A percentile compares a stretch with the other conserved stretches of the same genome.
phyloP scores from a whole-genome alignment of 1,140 invertebrate genomes.

The Drosophila dunni region DNA sequence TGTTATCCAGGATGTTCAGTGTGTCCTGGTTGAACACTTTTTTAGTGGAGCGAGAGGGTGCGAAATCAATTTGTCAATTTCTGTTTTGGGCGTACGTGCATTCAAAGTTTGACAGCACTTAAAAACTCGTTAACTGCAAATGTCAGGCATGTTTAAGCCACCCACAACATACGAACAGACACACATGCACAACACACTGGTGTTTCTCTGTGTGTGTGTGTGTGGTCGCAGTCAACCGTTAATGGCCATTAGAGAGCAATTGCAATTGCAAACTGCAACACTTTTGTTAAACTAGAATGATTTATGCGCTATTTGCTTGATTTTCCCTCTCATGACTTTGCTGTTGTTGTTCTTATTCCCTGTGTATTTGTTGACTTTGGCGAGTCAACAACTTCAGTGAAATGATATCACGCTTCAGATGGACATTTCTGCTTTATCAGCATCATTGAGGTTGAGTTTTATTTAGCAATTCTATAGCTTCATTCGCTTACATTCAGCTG shows the following conservation, averaged over 20 bases:
- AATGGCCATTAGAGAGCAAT: conserved; percentile 19
- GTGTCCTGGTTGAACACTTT: not conserved
- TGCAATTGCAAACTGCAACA: conserved; percentile 23
- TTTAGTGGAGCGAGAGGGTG: not conserved
- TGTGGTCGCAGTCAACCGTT: conserved; percentile 20
- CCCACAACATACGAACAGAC: conserved; percentile 10
- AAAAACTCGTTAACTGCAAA: conserved; percentile 45
- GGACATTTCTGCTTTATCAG: conserved; percentile 4
- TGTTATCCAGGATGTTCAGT: not conserved
- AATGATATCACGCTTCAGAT: not conserved
- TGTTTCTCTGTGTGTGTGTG: not conserved
- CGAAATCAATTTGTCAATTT: conserved; percentile 46
- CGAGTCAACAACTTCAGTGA: conserved; percentile 15
- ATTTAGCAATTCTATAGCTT: conserved; percentile 1
- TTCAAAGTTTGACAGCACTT: conserved; percentile 43
- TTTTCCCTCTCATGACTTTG: conserved; percentile 11
- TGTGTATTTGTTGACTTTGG: conserved; percentile 11
- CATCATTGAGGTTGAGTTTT: conserved; percentile 17
- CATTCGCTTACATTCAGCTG: not conserved
- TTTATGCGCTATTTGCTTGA: conserved; percentile 27
- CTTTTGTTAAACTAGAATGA: conserved; percentile 36
- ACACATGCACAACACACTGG: not conserved
- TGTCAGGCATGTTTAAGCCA: conserved; percentile 39
- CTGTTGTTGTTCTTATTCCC: conserved; percentile 1
- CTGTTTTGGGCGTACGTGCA: conserved; percentile 16